Conservation (phyloP, 2,113 vertebrate species). For the Apistogramma diplotaenia region DNA sequence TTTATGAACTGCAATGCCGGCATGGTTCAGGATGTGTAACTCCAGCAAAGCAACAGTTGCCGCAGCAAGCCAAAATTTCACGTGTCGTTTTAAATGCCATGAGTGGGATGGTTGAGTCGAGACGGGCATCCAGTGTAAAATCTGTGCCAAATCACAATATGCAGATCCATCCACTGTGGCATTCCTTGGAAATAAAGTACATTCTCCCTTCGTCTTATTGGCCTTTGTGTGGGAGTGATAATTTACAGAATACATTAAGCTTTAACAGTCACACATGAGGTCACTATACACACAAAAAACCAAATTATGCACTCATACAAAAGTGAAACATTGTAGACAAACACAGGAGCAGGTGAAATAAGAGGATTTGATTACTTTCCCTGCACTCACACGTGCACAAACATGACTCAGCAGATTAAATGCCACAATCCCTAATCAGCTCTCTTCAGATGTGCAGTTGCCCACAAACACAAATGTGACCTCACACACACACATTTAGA, state of each 20-base stretch:
- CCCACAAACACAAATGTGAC: neutral
- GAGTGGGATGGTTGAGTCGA: neutral
- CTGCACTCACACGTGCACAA: neutral
- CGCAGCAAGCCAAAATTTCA: neutral
- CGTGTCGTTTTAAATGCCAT: neutral
- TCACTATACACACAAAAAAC: neutral
- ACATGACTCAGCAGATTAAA: constrained; percentile 4
- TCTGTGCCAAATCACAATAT: neutral
- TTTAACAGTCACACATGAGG: neutral
- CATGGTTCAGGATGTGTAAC: neutral
- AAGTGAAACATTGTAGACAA: neutral
- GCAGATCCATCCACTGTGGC: neutral
- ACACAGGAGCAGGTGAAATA: neutral
- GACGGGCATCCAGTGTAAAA: neutral
- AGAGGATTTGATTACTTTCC: neutral
- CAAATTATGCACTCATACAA: neutral
- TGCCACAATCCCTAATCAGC: constrained; percentile 19
- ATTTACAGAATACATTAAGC: neutral
- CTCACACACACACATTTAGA: neutral
- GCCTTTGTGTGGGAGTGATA: neutral
- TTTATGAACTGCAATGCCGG: neutral
- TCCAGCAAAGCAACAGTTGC: too few species aligned
- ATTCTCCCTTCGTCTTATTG: neutral
- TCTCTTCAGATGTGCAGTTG: neutral
- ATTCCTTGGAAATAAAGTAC: neutral